Evolutionary conservation across 2,113 vertebrate genomes (phyloP).

Genomic region (Haliaeetus leucogaster): DNA sequence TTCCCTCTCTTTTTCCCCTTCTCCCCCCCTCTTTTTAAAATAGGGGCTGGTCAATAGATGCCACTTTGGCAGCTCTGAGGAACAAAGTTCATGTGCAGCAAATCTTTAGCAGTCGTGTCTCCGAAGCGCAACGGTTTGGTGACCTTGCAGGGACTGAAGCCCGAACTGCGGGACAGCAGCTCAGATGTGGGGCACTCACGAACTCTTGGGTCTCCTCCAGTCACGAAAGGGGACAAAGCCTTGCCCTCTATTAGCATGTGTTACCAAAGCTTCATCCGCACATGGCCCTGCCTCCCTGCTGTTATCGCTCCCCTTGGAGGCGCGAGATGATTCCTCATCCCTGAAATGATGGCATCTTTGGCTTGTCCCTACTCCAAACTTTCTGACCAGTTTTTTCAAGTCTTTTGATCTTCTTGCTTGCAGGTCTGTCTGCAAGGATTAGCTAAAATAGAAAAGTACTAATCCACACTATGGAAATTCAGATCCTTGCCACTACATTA

Average conservation of each 20-base stretch:
- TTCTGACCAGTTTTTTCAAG: not conserved
- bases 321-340: not conserved
- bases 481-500: not conserved
- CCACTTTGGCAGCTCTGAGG: not conserved
- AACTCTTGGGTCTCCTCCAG: not conserved
- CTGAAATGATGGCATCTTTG: fast-evolving
- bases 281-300: not conserved
- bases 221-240: not conserved
- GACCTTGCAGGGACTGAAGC: not conserved
- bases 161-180: not conserved
- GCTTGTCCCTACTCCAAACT: not conserved
- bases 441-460: not conserved
- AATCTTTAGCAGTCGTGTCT: not conserved
- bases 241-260: not conserved
- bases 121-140: not conserved
- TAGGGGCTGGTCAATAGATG: not conserved
- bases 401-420: not conserved
- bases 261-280: not conserved
- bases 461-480: not conserved
- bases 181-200: not conserved
- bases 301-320: not conserved
- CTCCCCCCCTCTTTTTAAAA: not conserved
- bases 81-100: not conserved
- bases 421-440: not conserved
- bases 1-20: not conserved